Percentiles rank a stretch among this genome's conserved stretches.
Evolutionary conservation across 2,113 vertebrate species (phyloP).

Genomic region (Pelobates fuscus): DNA sequence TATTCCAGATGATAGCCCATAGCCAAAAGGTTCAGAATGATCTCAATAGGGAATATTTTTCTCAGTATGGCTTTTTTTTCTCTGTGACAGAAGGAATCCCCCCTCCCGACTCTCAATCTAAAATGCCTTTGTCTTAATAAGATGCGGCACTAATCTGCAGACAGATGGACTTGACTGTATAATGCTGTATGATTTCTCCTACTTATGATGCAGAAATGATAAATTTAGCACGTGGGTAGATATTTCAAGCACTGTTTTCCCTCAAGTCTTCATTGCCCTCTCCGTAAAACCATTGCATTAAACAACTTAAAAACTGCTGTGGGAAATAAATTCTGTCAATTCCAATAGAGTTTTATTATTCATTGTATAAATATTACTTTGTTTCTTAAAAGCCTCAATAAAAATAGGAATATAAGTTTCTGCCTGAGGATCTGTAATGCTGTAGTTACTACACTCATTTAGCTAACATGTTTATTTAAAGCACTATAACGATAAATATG

Average conservation of each 20-base stretch:
- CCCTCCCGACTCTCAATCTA: neutral
- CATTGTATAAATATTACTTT: neutral
- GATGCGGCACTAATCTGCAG: conserved; percentile 22
- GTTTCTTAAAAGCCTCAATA: too few relatives aligned
- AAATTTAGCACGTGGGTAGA: conserved; percentile 29
- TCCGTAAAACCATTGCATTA: neutral
- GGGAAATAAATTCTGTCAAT: neutral
- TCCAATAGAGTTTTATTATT: neutral
- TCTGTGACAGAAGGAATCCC: conserved; percentile 30
- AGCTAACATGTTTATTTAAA: too few relatives aligned
- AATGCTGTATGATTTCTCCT: conserved; percentile 7
- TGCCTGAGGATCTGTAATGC: too few relatives aligned
- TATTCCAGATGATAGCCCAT: conserved; percentile 5
- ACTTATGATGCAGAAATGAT: conserved; percentile 38
- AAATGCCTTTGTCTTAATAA: conserved; percentile 32
- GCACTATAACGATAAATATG: too few relatives aligned
- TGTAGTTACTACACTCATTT: too few relatives aligned
- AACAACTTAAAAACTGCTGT: neutral
- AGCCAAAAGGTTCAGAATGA: conserved; percentile 20
- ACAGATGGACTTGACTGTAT: conserved; percentile 35
- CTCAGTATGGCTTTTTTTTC: neutral
- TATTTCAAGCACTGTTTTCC: conserved; percentile 4
- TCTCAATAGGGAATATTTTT: conserved; percentile 19
- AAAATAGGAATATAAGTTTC: too few relatives aligned
- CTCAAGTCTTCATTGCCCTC: neutral